phyloP scores from a whole-genome alignment of 1,140 invertebrate species.

The Periplaneta americana region DNA sequence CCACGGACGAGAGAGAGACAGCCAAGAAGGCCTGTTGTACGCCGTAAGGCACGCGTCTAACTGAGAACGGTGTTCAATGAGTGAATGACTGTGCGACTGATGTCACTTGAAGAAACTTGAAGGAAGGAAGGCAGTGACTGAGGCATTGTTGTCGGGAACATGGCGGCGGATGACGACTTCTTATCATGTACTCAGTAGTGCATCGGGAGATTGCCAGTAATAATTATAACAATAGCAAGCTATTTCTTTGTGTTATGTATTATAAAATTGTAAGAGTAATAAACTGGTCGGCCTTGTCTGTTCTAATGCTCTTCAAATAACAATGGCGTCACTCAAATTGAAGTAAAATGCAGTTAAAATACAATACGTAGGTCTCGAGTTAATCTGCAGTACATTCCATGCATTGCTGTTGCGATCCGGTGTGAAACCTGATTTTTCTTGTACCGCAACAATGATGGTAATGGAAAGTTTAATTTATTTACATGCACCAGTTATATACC shows the following conservation, averaged over 20 bases:
- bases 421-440: background rate
- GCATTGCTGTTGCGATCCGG: background rate
- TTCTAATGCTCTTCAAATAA: background rate
- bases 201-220: conserved; percentile 8
- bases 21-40: conserved; percentile 30
- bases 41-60: conserved; percentile 11
- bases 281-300: conserved; percentile 10
- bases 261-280: background rate
- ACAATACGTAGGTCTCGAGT: background rate
- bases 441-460: background rate
- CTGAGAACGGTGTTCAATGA: background rate
- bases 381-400: background rate
- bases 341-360: background rate
- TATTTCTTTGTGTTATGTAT: conserved; percentile 14
- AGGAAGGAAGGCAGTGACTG: background rate
- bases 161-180: background rate
- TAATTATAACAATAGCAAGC: conserved; percentile 8
- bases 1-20: conserved; percentile 28
- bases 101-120: background rate
- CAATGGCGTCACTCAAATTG: background rate
- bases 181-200: background rate
- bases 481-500: background rate
- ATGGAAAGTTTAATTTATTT: conserved; percentile 10
- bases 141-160: background rate
- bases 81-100: background rate